Conservation (phyloP, 2,113 vertebrate species). For the Accipiter cooperii region DNA sequence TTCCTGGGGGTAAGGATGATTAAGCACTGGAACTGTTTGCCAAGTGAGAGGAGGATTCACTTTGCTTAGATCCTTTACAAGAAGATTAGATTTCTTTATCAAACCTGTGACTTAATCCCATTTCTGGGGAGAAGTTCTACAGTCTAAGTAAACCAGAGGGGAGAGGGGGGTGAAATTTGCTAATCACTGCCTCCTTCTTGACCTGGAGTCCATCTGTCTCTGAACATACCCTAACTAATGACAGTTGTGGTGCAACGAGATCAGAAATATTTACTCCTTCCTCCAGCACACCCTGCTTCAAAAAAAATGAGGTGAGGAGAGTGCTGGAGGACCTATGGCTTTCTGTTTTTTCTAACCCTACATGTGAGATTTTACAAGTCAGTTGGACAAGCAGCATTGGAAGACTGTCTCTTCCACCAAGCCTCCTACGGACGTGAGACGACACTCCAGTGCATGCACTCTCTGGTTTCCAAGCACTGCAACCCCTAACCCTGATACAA, state of each 20-base stretch:
- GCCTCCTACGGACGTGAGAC: neutral
- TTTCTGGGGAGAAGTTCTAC: constrained; percentile 23
- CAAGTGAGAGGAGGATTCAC: constrained; percentile 40
- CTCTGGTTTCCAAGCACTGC: neutral
- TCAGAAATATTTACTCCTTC: neutral
- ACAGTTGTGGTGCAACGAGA: neutral
- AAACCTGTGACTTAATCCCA: constrained; percentile 29
- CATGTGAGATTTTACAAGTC: neutral
- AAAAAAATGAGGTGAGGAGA: neutral
- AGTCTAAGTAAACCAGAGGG: neutral
- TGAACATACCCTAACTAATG: neutral
- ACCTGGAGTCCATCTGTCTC: neutral
- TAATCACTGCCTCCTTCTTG: neutral
- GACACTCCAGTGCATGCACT: neutral
- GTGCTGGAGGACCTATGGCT: neutral
- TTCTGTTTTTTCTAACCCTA: neutral
- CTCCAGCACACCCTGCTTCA: neutral
- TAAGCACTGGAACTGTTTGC: constrained; percentile 8
- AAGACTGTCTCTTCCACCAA: neutral
- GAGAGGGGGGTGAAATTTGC: neutral
- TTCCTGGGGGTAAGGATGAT: constrained; percentile 27
- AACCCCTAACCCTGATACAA: neutral
- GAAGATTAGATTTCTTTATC: constrained; percentile 34
- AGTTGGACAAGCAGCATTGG: neutral
- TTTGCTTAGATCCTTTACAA: constrained; percentile 1